phyloP scores from a whole-genome alignment of 2,888 invertebrate species.

The Loripinus fragilis region DNA sequence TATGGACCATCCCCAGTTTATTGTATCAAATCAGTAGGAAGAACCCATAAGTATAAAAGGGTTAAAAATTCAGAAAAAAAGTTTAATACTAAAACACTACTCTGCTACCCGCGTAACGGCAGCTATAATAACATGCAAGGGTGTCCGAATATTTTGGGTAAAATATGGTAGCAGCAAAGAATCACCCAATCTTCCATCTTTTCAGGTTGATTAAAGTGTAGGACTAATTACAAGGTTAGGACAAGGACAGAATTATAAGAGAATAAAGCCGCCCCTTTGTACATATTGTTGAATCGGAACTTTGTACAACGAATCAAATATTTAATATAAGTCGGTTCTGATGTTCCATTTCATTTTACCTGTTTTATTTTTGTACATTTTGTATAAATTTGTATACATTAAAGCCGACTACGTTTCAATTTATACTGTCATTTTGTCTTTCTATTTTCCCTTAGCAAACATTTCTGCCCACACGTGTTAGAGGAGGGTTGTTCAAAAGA shows the following conservation, averaged over 20 bases:
- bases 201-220: constrained; percentile 2
- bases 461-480: constrained; percentile 30
- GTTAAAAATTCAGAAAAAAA: no score
- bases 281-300: constrained; percentile 22
- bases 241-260: not conserved
- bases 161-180: no score
- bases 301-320: constrained; percentile 33
- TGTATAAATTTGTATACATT: constrained; percentile 51
- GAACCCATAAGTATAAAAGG: no score
- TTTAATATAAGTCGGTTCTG: constrained; percentile 34
- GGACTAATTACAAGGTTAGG: constrained; percentile 14
- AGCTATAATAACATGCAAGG: no score
- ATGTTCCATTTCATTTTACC: constrained; percentile 43
- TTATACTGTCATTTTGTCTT: constrained; percentile 25
- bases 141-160: not conserved
- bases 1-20: no score
- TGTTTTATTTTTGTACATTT: constrained; percentile 52
- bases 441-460: constrained; percentile 48
- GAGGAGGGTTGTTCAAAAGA: not conserved
- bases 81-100: no score
- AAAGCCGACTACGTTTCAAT: constrained; percentile 41
- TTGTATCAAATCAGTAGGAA: no score
- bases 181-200: no score
- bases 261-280: constrained; percentile 1
- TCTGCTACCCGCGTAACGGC: no score